Evolutionary conservation across 30 jellyfish, hydroid and myxozoan genomes (phyloP).

Genomic region (Sanderia malayensis): DNA sequence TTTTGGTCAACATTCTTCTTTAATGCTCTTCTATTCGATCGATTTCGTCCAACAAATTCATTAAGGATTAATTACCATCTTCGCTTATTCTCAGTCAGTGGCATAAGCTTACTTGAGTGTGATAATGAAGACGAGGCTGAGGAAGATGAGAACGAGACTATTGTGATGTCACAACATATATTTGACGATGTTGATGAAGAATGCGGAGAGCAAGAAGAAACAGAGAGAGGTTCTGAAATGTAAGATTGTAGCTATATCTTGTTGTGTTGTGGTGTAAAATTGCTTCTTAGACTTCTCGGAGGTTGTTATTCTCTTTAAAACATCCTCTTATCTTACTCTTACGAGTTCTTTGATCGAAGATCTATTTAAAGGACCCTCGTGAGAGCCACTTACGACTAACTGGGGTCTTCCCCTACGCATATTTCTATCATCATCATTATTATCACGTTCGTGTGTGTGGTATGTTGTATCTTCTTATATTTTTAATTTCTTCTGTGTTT

Average conservation of each 20-base stretch:
- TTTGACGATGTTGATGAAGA: slow-evolving; percentile 52
- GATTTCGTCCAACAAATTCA: background rate
- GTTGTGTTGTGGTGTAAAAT: background rate
- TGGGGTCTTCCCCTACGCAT: no score
- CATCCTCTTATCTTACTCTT: background rate
- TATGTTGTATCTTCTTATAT: no score
- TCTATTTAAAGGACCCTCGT: no score
- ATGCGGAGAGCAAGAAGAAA: background rate
- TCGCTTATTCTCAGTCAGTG: background rate
- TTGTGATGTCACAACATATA: slow-evolving; percentile 85
- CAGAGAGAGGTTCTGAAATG: background rate
- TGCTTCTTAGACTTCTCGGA: background rate
- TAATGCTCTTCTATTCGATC: background rate
- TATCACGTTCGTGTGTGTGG: no score
- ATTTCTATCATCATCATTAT: no score
- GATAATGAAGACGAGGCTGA: slow-evolving; percentile 23
- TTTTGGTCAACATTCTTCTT: no score
- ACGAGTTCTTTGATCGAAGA: background rate
- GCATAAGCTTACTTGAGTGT: background rate
- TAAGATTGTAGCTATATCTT: background rate
- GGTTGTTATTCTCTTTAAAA: background rate
- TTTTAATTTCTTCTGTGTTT: slow-evolving; percentile 3
- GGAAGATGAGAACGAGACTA: slow-evolving; percentile 73
- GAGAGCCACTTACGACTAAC: no score
- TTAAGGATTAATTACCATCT: background rate